Base-by-base conservation (phyloP, 1,140 invertebrate species). In the Tetraneura akinire region DNA sequence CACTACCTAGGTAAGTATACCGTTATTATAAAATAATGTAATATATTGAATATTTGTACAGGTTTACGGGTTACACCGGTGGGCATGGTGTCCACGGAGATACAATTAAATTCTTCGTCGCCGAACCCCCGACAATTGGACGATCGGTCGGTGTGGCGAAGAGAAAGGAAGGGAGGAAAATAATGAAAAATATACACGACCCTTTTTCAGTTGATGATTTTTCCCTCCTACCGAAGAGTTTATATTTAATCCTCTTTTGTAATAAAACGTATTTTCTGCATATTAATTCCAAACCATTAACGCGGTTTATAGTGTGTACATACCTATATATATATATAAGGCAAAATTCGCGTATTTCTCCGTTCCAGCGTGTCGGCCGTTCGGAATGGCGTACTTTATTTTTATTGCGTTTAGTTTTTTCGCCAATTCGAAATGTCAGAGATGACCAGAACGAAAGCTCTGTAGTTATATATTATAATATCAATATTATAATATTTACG, bases 211-310 rank as follows among this genome's bases (percentile, higher is more conserved):
- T 78, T 60, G 74, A 78, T 60, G 53, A 78, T 78, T 78, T 78
- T 60, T 60, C 55, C 51, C 53, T 26, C 6, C 51, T 21, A 29
- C 32, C 51, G 53, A 1, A 49, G 71, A 74, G 71, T 57, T 76
- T 78, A 71, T 53, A 74, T 37, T 37, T 60, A 76, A 78, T 78
- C 55, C 74, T 78, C 74, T 78, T 62, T 78, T 23, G 74, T 57
- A 78, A 78, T 78, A 78, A 78, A 78, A 78, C 74, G 74, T 78
- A 78, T 78, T 78, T 60, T 42, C 74, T 60, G 74, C 74, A 78
- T 78, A 78, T 78, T 78, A 78, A 78, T 78, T 78, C 74, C 53
- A n/a, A 78, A 78, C 74, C 74, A 62, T 78, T 78, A 78, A 78
- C 74, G 74, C 74, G 74, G 74, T 78, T 78, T 78, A 76, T 76